These are phyloP conservation scores for Epizoanthus scotinus DNA, from an alignment of 92 coral and sea anemone species.

Conservation along the genomic window DNA sequence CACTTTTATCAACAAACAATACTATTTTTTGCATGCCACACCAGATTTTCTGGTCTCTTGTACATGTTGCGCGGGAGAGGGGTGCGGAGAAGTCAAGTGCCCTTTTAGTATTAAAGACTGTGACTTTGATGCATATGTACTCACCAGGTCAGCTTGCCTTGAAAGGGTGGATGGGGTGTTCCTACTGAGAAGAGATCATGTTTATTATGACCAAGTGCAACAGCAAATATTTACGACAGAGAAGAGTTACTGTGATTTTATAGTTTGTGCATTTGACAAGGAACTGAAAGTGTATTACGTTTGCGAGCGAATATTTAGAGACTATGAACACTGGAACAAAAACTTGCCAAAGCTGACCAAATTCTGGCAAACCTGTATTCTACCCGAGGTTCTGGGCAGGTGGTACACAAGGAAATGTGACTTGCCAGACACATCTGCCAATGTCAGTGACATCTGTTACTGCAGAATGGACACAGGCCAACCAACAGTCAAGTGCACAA, in stretches of 20 bases:
- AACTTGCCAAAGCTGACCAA: conserved; percentile 47
- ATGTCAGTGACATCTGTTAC: conserved; percentile 38
- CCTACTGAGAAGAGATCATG: conserved; percentile 47
- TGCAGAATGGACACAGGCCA: conserved; percentile 48
- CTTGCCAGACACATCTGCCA: conserved; percentile 13
- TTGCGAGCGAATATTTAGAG: conserved; percentile 40
- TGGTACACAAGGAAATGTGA: conserved; percentile 61
- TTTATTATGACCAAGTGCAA: conserved; percentile 58
- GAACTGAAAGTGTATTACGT: conserved; percentile 18
- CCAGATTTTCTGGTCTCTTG: conserved; percentile 38
- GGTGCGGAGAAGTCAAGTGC: conserved; percentile 46
- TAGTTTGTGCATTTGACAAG: conserved; percentile 46
- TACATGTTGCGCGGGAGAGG: conserved; percentile 44
- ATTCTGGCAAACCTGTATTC: conserved; percentile 64
- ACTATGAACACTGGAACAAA: conserved; percentile 43
- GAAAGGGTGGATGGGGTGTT: conserved; percentile 38
- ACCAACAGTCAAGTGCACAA: conserved; percentile 44
- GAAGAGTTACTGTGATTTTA: conserved; percentile 48
- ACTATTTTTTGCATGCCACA: conserved; percentile 44
- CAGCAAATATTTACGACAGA: conserved; percentile 50
- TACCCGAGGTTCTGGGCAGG: conserved; percentile 61
- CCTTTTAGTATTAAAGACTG: conserved; percentile 26
- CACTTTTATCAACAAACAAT: conserved; percentile 30
- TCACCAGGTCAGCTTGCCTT: conserved; percentile 35
- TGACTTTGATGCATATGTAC: conserved; percentile 36